Base-by-base conservation (phyloP, 2,888 invertebrate genomes). In the Nineta flava region DNA sequence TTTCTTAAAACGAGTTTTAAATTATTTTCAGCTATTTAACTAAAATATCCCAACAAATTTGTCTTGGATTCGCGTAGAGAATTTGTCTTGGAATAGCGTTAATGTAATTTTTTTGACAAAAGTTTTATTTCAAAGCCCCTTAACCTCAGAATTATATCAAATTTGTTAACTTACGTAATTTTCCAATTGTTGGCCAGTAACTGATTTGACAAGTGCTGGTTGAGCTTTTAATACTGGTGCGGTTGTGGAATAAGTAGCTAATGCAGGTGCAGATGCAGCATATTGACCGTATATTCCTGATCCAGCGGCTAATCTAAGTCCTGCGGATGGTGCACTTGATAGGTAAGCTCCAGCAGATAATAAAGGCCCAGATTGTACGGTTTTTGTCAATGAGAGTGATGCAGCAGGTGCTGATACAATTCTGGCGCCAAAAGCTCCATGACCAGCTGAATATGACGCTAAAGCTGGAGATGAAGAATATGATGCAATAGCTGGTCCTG, bases 151-250 rank as follows among this genome's bases (percentile, higher is more conserved):
- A 26, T 26, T 26, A 26, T 26, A 26, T 26, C 3, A 26, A 26
- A 7, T 26, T 26, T 26, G 26, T 43, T 16, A 52, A 73, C 77
- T 75, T 62, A 79, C 79, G 60, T 77, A 78, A 59, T 78, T 74
- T 60, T 78, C 77, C 57, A 76, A 61, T 61, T 79, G 77, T 51
- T 76, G 76, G 10, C 71, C 68, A 56, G 74, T 72, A n/a, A 74
- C 70, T 56, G 77, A 73, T 61, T 76, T 77, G 16, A 66, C 65
- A 12, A 46, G 48, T 32, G 48, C 43, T 19, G 51, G 43, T 50
- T 53, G 50, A 32, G 48, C 51, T 17, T 50, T 48, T 9, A 50
- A 45, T 13, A 50, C 51, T 48, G 50, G 50, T 4, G 48, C 51
- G 3, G 50, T 47, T 19, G 17, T 46, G 4, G 26, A 45, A 17